Conservation (phyloP, 2,113 vertebrate genomes). For the Chelonoidis abingdonii region DNA sequence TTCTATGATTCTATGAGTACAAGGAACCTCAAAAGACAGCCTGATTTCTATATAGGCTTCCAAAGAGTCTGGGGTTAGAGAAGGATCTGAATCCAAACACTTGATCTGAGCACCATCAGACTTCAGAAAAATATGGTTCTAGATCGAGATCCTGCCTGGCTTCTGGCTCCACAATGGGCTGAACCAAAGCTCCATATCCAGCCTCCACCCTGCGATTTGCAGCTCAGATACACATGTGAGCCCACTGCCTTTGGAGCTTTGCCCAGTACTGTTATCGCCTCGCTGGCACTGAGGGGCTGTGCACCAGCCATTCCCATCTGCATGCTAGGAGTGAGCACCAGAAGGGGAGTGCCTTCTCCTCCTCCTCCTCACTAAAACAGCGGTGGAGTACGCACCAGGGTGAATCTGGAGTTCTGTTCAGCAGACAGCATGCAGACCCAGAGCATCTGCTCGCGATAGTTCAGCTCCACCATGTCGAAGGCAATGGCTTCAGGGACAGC, state of each 20-base stretch:
- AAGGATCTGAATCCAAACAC: neutral
- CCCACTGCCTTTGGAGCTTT: neutral
- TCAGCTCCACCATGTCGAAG: slow-evolving; percentile 87
- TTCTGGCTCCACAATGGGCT: neutral
- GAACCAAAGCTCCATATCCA: neutral
- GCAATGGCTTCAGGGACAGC: slow-evolving; percentile 88
- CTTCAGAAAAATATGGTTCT: neutral
- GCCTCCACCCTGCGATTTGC: neutral
- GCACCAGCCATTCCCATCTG: rapidly evolving
- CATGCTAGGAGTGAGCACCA: neutral
- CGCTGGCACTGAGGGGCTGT: rapidly evolving
- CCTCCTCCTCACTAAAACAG: rapidly evolving
- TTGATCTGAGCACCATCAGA: neutral
- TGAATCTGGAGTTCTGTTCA: slow-evolving; percentile 82
- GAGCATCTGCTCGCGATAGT: slow-evolving; percentile 83
- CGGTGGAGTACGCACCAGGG: slow-evolving; percentile 76
- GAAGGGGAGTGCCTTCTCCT: neutral
- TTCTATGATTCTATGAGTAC: neutral
- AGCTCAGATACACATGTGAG: neutral
- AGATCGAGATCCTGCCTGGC: neutral
- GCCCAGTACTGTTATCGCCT: neutral
- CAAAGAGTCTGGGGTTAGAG: neutral
- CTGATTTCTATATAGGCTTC: neutral
- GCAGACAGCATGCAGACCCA: slow-evolving; percentile 87
- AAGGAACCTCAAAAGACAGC: neutral